These are phyloP conservation scores for Megaceryle alcyon DNA, from an alignment of 2,797 vertebrate species.

Conservation along the genomic window DNA sequence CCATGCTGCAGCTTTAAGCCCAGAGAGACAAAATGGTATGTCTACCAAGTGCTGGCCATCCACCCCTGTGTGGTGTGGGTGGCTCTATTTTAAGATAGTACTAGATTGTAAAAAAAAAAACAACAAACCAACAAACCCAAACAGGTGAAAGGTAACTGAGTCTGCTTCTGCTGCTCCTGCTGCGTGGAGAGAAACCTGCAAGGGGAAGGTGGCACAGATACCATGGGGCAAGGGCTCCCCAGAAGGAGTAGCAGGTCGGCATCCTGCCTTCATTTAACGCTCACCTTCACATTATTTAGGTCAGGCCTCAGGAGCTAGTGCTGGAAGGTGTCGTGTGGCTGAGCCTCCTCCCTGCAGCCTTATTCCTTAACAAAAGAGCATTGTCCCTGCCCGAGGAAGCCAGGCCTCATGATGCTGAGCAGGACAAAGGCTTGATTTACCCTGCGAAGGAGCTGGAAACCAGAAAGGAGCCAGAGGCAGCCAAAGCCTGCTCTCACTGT, in stretches of 20 bases:
- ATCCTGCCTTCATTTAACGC: not conserved
- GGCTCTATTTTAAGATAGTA: conserved; percentile 9
- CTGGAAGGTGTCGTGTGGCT: not conserved
- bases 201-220: not conserved
- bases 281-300: not conserved
- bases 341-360: not conserved
- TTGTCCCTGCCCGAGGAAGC: not conserved
- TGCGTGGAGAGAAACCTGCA: not conserved
- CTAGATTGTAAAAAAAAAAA: not conserved
- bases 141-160: not conserved
- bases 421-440: conserved; percentile 53
- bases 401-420: not conserved
- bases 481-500: not conserved
- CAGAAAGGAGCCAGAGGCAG: not conserved
- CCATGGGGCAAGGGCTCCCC: not conserved
- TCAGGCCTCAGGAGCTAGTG: not conserved
- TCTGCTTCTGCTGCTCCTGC: not conserved
- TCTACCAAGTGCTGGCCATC: not conserved
- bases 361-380: conserved; percentile 27
- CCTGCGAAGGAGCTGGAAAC: conserved; percentile 9
- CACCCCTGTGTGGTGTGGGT: rapidly evolving
- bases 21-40: not conserved
- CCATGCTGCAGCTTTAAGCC: not conserved
- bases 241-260: not conserved
- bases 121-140: no score